phyloP scores from a whole-genome alignment of 2,113 vertebrate species.

The Aegithalos caudatus region DNA sequence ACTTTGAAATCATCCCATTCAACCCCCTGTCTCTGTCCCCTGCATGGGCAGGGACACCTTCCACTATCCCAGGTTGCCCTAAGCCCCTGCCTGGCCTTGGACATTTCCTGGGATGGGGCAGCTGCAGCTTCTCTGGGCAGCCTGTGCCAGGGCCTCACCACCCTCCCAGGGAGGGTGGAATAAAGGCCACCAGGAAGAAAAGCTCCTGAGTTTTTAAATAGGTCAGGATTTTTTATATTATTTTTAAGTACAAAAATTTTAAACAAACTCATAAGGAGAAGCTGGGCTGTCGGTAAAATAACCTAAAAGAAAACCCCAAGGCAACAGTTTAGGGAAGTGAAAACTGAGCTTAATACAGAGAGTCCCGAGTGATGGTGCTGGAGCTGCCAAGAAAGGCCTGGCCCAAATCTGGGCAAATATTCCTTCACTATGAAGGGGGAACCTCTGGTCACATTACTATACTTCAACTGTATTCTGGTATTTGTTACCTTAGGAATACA shows the following conservation, averaged over 20 bases:
- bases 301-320: neutral
- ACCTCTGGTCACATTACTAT: fast-evolving
- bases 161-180: too few species aligned
- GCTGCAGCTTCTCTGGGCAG: neutral
- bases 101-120: neutral
- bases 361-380: neutral
- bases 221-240: neutral
- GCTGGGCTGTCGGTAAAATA: neutral
- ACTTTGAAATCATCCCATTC: neutral
- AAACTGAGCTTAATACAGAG: neutral
- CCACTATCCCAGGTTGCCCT: neutral
- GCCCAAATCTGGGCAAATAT: neutral
- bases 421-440: neutral
- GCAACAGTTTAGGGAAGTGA: neutral
- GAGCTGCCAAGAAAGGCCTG: neutral
- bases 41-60: neutral
- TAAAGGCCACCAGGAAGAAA: neutral
- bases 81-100: neutral
- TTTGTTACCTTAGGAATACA: neutral
- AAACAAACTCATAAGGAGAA: neutral
- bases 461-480: neutral
- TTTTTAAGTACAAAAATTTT: neutral
- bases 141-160: neutral
- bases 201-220: neutral
- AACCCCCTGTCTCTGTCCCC: neutral